Percentiles rank a stretch among this genome's conserved stretches.
Evolutionary conservation across 2,888 invertebrate species (phyloP).

Genomic region (Notodonta dromedarius): DNA sequence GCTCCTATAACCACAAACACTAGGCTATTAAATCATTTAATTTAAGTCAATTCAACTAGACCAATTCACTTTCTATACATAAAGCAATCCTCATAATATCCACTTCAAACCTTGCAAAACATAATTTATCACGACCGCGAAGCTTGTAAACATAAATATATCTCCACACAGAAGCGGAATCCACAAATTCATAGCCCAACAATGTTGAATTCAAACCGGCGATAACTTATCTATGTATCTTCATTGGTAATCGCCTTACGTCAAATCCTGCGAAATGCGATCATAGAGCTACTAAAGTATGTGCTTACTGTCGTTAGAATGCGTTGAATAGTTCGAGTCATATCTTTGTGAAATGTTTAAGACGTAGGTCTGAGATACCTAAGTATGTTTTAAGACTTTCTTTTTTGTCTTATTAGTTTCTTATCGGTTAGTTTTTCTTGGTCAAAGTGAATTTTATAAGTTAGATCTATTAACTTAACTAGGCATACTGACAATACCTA

Average conservation of each 20-base stretch:
- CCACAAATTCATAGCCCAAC: constrained; percentile 23
- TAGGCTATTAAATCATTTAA: no score
- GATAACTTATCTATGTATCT: constrained; percentile 7
- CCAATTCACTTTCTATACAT: no score
- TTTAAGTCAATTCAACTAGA: no score
- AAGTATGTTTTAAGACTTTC: background rate
- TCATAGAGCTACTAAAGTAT: constrained; percentile 18
- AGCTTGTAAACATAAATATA: constrained; percentile 12
- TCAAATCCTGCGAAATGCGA: constrained; percentile 29
- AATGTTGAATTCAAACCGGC: constrained; percentile 10
- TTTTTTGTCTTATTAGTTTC: no score
- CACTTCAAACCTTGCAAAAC: background rate
- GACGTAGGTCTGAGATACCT: background rate
- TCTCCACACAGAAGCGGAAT: constrained; percentile 10
- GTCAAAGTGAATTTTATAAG: no score
- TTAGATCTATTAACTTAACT: no score
- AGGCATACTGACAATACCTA: no score
- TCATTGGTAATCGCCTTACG: constrained; percentile 27
- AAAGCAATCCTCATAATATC: no score
- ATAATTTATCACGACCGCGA: background rate
- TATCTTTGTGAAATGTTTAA: background rate
- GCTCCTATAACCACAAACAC: no score
- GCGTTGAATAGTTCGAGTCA: background rate
- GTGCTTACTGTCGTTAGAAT: constrained; percentile 10
- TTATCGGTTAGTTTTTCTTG: no score